Conservation (phyloP, 2,113 vertebrate species). For the Brevimyrus niger region DNA sequence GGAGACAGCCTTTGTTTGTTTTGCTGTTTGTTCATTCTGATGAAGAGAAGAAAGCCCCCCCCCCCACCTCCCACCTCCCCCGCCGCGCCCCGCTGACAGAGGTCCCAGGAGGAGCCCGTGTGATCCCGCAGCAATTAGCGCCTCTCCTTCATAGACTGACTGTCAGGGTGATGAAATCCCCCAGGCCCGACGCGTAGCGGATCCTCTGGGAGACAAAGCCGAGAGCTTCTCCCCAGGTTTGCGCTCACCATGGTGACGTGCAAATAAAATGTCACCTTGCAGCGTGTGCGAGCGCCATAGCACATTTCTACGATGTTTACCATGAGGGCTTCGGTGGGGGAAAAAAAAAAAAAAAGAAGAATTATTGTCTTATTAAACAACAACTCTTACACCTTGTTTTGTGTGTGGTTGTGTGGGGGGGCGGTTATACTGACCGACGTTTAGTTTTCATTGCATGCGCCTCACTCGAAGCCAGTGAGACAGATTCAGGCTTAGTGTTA, state of each 20-base stretch:
- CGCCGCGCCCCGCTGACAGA: neutral
- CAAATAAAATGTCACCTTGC: neutral
- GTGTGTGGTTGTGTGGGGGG: no score
- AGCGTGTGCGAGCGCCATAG: neutral
- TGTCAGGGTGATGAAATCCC: constrained; percentile 64
- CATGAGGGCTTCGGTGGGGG: neutral
- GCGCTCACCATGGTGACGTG: neutral
- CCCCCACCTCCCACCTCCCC: neutral
- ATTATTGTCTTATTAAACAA: neutral
- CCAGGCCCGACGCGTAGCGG: constrained; percentile 44
- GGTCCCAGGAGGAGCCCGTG: neutral
- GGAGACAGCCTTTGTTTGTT: neutral
- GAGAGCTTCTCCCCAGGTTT: neutral
- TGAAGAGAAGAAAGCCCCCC: neutral
- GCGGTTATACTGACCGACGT: neutral
- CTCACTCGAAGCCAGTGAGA: neutral
- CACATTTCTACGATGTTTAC: neutral
- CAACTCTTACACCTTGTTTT: neutral
- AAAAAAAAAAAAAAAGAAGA: neutral
- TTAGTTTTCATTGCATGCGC: neutral
- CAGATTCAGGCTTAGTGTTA: neutral
- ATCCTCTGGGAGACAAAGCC: neutral
- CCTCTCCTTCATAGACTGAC: constrained; percentile 54
- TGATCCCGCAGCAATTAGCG: constrained; percentile 67
- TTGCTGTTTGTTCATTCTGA: neutral